These are phyloP conservation scores for Andrena hattorfiana DNA, from an alignment of 2,888 invertebrate species.

Conservation along the genomic window DNA sequence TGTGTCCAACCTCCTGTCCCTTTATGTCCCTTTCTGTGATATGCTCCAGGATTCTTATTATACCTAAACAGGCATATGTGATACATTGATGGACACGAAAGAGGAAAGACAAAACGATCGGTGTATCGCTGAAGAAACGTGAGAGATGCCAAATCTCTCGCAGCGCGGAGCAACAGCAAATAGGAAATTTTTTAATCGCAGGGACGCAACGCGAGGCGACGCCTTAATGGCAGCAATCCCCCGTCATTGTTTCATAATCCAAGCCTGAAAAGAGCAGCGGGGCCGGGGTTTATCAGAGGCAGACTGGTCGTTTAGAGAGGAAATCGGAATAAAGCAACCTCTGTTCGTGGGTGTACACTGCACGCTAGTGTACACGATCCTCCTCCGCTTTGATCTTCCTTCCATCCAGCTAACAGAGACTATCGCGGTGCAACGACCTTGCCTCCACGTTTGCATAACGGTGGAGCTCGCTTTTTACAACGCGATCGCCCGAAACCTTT, in stretches of 20 bases:
- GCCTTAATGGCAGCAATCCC: not conserved
- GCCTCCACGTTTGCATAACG: slow-evolving; percentile 58
- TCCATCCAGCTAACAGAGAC: slow-evolving; percentile 27
- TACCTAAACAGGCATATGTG: too few species aligned
- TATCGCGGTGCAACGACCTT: slow-evolving; percentile 65
- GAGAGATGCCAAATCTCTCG: not conserved
- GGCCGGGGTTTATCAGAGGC: slow-evolving; percentile 21
- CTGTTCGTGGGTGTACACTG: slow-evolving; percentile 46
- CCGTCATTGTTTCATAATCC: slow-evolving; percentile 7
- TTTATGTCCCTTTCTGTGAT: too few species aligned
- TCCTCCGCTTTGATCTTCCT: slow-evolving; percentile 55
- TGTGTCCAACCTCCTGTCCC: too few species aligned
- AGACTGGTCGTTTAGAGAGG: slow-evolving; percentile 40
- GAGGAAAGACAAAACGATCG: not conserved
- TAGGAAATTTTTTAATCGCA: not conserved
- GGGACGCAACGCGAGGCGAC: not conserved
- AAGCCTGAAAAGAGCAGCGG: not conserved
- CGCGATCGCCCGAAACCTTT: not conserved
- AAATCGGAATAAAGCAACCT: slow-evolving; percentile 60
- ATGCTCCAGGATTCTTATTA: too few species aligned
- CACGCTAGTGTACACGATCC: slow-evolving; percentile 12
- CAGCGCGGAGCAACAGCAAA: not conserved
- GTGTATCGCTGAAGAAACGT: not conserved
- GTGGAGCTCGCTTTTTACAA: slow-evolving; percentile 48
- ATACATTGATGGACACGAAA: too few species aligned